Evolutionary conservation across 2,888 invertebrate species (phyloP).

Genomic region (Calameuta idolon): DNA sequence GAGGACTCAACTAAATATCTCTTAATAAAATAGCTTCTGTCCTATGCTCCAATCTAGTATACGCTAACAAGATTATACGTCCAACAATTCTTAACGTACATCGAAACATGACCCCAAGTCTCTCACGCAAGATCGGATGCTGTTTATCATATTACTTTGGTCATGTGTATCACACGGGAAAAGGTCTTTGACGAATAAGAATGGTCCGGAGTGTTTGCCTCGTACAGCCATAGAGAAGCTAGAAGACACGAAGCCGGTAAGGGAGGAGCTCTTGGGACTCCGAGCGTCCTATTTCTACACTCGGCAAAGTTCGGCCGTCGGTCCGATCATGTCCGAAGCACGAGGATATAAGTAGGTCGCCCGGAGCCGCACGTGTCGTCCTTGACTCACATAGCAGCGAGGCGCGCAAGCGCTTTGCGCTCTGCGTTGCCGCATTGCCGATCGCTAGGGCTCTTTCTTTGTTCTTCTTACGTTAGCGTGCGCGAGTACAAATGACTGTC

Average conservation of each 20-base stretch:
- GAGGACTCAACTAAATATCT: neutral
- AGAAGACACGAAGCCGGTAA: conserved; percentile 24
- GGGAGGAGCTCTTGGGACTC: conserved; percentile 31
- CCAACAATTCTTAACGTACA: neutral
- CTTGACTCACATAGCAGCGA: conserved; percentile 66
- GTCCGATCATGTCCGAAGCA: conserved; percentile 59
- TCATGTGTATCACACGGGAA: neutral
- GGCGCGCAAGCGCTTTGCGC: conserved; percentile 61
- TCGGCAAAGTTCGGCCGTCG: conserved; percentile 58
- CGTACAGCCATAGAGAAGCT: conserved; percentile 12
- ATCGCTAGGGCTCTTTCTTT: conserved; percentile 57
- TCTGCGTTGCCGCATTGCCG: conserved; percentile 50
- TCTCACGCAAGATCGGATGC: neutral
- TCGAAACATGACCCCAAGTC: neutral
- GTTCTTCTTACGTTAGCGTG: conserved; percentile 36
- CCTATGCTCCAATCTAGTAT: neutral
- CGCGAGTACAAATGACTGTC: conserved; percentile 4
- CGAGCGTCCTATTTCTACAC: conserved; percentile 55
- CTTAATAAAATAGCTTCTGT: neutral
- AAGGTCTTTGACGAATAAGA: neutral
- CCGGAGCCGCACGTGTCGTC: conserved; percentile 67
- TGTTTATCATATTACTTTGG: neutral
- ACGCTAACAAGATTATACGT: neutral
- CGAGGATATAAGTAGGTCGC: conserved; percentile 66
- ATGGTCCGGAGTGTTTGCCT: neutral